phyloP scores from a whole-genome alignment of 2,113 vertebrate genomes.

The Entelurus aequoreus region DNA sequence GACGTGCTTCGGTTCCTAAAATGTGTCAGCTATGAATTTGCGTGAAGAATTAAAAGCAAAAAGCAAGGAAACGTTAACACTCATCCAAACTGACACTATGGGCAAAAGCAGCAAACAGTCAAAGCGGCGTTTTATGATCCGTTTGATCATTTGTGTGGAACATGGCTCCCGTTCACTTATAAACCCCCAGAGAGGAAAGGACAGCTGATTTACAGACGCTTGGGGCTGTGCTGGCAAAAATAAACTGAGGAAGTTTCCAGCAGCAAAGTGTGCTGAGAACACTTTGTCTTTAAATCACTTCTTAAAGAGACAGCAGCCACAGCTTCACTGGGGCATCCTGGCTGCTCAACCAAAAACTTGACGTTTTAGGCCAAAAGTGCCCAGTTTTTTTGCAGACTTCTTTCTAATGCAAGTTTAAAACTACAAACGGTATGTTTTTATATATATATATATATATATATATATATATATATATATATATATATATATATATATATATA shows the following conservation, averaged over 20 bases:
- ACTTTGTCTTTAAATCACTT: slow-evolving; percentile 77
- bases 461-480: too few species aligned
- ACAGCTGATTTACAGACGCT: slow-evolving; percentile 58
- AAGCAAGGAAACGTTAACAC: slow-evolving; percentile 12
- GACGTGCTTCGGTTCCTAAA: not conserved
- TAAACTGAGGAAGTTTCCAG: slow-evolving; percentile 50
- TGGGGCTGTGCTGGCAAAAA: slow-evolving; percentile 45
- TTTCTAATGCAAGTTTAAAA: too few species aligned
- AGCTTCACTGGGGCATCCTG: slow-evolving; percentile 40
- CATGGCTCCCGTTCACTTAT: slow-evolving; percentile 49
- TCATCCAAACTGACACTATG: slow-evolving; percentile 20
- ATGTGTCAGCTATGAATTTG: not conserved
- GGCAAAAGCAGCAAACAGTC: slow-evolving; percentile 53
- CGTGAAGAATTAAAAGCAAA: not conserved
- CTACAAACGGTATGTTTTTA: too few species aligned
- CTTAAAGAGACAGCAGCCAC: slow-evolving; percentile 77
- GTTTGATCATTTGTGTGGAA: slow-evolving; percentile 63
- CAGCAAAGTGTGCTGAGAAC: slow-evolving; percentile 61
- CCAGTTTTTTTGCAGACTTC: slow-evolving; percentile 56
- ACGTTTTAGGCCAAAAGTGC: not conserved
- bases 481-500: too few species aligned
- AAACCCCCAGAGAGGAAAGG: slow-evolving; percentile 51
- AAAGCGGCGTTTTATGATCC: slow-evolving; percentile 59
- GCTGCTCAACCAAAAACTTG: slow-evolving; percentile 13
- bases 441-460: too few species aligned